Base-by-base conservation (phyloP, 2,888 invertebrate genomes). In the Microplitis manilae region DNA sequence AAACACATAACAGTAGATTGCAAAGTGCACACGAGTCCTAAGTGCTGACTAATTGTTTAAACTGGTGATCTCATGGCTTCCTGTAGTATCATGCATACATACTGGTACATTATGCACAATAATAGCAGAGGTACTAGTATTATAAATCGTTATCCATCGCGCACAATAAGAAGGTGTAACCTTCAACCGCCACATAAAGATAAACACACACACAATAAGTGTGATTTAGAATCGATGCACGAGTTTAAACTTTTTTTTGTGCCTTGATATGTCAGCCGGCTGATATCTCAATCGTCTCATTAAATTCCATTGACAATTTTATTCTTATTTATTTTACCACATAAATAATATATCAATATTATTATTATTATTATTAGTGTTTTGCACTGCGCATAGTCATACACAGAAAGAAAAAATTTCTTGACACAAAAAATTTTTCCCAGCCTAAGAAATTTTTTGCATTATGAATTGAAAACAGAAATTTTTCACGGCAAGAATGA, bases 211-310 rank as follows among this genome's bases (percentile, higher is more conserved):
- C 30, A 30, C 30, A 30, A 30, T 30, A 30, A 30, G 30, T 30
- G 30, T 73, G 67, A 65, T 30, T 38, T 30, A 60, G 65, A 20
- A 17, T 15, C 59, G 41, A 73, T 30, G 71, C 62, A 40, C 39
- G 64, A 77, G 50, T 50, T 50, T 50, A 50, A 13, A 50, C 8
- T 13, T 50, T 50, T 50, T 8, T 50, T 30, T 30, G 30, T 73
- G 73, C 65, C 65, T 77, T 38, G 20, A 67, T 20, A 38, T 20
- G n/a, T 38, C 39, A 67, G 67, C 39, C 67, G 30, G 30, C 13
- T 30, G 67, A 20, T 20, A 67, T 39, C 40, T 64, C 40, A n/a
- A 67, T 67, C 38, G 59, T 40, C 8, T 17, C 15, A 5, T 9
- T 64, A 41, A n/a, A 67, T 50, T 41, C 39, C 50, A 50, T 50